These are phyloP conservation scores for Zaprionus kolodkinae DNA, from an alignment of 1,140 invertebrate species.

Conservation along the genomic window DNA sequence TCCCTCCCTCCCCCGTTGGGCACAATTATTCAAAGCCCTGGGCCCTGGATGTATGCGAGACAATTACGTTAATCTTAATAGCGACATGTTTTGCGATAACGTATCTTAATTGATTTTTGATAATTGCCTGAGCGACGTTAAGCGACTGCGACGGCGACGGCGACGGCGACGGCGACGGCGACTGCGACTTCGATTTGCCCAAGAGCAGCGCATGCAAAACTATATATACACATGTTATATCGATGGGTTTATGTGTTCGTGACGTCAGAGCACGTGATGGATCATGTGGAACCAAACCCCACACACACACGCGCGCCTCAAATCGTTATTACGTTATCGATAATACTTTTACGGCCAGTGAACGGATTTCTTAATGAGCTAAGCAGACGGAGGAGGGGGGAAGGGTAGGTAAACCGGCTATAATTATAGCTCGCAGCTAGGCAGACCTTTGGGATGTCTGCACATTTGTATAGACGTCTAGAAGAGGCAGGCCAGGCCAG, in stretches of 20 bases:
- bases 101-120: conserved; percentile 76
- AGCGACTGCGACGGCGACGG: conserved; percentile 41
- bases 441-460: not conserved
- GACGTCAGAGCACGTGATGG: conserved; percentile 79
- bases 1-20: not conserved
- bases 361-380: conserved; percentile 78
- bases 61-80: conserved; percentile 70
- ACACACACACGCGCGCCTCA: conserved; percentile 32
- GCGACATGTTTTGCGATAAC: conserved; percentile 60
- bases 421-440: conserved; percentile 35
- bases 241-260: conserved; percentile 39
- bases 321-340: conserved; percentile 64
- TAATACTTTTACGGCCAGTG: conserved; percentile 70
- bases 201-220: conserved; percentile 38
- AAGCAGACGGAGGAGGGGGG: not conserved
- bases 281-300: conserved; percentile 64
- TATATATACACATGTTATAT: conserved; percentile 31
- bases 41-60: conserved; percentile 47
- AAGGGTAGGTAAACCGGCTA: not conserved
- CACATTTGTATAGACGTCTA: conserved; percentile 14
- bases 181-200: conserved; percentile 43
- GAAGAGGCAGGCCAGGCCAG: conserved; percentile 16
- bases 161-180: conserved; percentile 28
- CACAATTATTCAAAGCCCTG: conserved; percentile 43
- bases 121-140: conserved; percentile 58